A percentile compares a stretch with the other conserved stretches of the same genome.
These are phyloP conservation scores for Hydractinia symbiolongicarpus DNA, from an alignment of 30 jellyfish, hydroid and myxozoan genomes.

Conservation along the genomic window DNA sequence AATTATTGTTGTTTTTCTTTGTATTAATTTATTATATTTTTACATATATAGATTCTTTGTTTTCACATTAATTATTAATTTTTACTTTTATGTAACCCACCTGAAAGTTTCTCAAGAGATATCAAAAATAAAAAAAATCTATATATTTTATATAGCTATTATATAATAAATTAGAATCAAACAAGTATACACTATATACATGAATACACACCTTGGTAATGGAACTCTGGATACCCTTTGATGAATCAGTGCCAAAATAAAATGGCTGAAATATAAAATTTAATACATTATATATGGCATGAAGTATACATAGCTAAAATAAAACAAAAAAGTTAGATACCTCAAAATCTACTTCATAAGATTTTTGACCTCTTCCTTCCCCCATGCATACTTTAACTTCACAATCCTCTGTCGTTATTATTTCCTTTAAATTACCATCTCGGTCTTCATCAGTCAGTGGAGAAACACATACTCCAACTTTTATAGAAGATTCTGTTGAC, in stretches of 20 bases:
- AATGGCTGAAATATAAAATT: conserved; percentile 20
- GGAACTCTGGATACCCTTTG: not conserved
- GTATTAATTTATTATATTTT: no score
- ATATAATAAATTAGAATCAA: no score
- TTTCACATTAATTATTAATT: no score
- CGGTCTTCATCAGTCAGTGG: conserved; percentile 69
- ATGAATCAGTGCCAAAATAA: conserved; percentile 20
- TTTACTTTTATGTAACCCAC: not conserved
- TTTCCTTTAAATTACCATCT: conserved; percentile 32
- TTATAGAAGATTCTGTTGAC: conserved; percentile 47
- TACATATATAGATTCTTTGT: no score
- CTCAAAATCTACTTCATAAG: conserved; percentile 86
- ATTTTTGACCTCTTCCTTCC: conserved; percentile 71
- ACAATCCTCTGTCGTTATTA: conserved; percentile 60
- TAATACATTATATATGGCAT: not conserved
- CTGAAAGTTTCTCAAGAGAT: not conserved
- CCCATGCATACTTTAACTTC: conserved; percentile 80
- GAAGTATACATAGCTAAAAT: not conserved
- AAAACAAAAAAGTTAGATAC: conserved; percentile 20
- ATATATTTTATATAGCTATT: no score
- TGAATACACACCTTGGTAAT: conserved; percentile 11
- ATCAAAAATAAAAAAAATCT: no score
- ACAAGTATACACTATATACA: no score
- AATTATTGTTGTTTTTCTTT: no score
- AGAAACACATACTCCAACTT: conserved; percentile 88